Evolutionary conservation across 2,113 vertebrate species (phyloP).

Genomic region (Pandion haliaetus): DNA sequence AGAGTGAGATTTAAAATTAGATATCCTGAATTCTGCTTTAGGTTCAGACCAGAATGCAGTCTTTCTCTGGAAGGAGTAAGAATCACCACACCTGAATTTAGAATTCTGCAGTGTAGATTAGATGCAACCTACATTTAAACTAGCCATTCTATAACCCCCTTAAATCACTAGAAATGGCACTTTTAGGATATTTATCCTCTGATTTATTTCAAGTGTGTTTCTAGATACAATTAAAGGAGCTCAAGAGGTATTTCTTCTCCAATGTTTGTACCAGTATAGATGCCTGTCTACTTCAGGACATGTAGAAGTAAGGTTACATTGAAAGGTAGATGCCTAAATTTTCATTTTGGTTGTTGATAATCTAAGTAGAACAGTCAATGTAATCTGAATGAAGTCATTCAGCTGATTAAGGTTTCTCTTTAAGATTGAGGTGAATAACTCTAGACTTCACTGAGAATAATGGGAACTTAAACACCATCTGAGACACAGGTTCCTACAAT

Average conservation of each 20-base stretch:
- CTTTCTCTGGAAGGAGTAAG: background rate
- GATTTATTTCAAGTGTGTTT: background rate
- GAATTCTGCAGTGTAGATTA: background rate
- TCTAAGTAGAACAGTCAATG: background rate
- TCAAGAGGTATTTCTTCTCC: background rate
- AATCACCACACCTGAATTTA: background rate
- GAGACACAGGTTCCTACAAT: background rate
- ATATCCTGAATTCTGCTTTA: background rate
- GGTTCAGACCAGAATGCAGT: background rate
- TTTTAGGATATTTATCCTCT: background rate
- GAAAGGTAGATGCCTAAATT: background rate
- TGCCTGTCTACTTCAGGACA: background rate
- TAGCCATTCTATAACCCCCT: background rate
- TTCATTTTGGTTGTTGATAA: background rate
- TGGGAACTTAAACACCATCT: background rate
- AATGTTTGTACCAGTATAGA: background rate
- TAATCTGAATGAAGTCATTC: background rate
- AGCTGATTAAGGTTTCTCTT: background rate
- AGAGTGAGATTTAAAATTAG: background rate
- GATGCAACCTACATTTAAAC: background rate
- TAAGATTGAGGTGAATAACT: background rate
- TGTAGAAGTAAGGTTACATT: background rate
- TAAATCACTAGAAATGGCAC: background rate
- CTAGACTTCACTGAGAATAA: background rate
- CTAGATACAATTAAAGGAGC: background rate